phyloP scores from a whole-genome alignment of 2,888 invertebrate genomes.

The Pinctada fucata region DNA sequence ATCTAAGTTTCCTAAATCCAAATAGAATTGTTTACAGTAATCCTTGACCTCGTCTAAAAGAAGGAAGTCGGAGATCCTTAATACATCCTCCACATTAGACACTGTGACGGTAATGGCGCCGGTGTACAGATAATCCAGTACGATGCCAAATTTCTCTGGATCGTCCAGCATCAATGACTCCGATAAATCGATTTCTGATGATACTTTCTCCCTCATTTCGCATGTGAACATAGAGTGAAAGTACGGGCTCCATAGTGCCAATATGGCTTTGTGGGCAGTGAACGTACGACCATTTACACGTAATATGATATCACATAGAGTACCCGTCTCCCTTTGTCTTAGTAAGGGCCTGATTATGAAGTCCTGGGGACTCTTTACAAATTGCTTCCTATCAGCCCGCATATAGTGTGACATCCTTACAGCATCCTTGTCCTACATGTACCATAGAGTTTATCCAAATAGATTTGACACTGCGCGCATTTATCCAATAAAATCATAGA shows the following conservation, averaged over 20 bases:
- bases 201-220: constrained; percentile 70
- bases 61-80: constrained; percentile 72
- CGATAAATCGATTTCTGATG: constrained; percentile 68
- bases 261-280: constrained; percentile 69
- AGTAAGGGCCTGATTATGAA: constrained; percentile 68
- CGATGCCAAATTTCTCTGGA: constrained; percentile 66
- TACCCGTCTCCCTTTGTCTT: constrained; percentile 71
- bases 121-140: constrained; percentile 72
- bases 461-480: too few relatives aligned
- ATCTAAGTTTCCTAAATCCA: constrained; percentile 72
- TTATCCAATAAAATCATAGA: too few relatives aligned
- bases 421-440: neutral
- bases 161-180: constrained; percentile 69
- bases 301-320: constrained; percentile 71
- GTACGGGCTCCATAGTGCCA: constrained; percentile 73
- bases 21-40: constrained; percentile 71
- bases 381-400: constrained; percentile 68
- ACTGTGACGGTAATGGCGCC: constrained; percentile 66
- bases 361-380: constrained; percentile 65
- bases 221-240: constrained; percentile 75
- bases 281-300: constrained; percentile 64
- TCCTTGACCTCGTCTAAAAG: constrained; percentile 73
- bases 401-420: constrained; percentile 68
- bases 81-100: constrained; percentile 70
- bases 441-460: neutral